Evolutionary conservation across 2,113 vertebrate species (phyloP), one percentile per base, ranked within the genome.

Genomic region (Phoenicopterus ruber): DNA sequence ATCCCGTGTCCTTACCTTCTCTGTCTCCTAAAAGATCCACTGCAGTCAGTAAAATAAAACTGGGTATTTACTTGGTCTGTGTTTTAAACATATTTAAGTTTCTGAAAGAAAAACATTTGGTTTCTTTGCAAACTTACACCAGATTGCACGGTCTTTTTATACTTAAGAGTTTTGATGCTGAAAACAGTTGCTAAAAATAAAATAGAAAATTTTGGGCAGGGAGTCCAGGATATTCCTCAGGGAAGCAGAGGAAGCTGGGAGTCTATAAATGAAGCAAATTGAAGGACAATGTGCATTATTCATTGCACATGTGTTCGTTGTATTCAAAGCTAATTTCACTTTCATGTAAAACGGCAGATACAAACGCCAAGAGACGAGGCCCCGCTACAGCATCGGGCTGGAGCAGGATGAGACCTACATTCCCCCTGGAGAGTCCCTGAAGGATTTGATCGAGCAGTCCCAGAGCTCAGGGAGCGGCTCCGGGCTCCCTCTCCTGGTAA

Each of bases 401-500:
- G 99, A 99, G 93, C 99, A 99, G 93, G 99, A 99, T 14, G 99
- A 99, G 96, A 99, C 98, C 5, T 99, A 98, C 94, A 99, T 99
- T 81, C 99, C 99, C 52, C 97, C 99, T 0, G 99, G 99, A 95
- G 99, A 99, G 77, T 99, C 99, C 42, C 98, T 99, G 95, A 99
- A 99, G 96, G 99, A 99, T 97, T 96, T 99, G 46, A 99, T 99
- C 11, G 99, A 99, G 93, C 99, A 99, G 97, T 99, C 99, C 20
- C 99, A 99, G 90, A 99, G 99, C 97, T 99, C 99, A 6, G 99
- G 99, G 89, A 99, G 99, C 18, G 99, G 99, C 55, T 99, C 99
- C 15, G 99, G 99, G 83, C 99, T 99, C 99, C 99, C 99, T 98
- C 99, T 99, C 86, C 98, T 99, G 99, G 99, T 99, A 98, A 97